Evolutionary conservation across 2,113 vertebrate genomes (phyloP), one percentile per base, ranked within the genome.

Genomic region (Oxygymnocypris stewartii): DNA sequence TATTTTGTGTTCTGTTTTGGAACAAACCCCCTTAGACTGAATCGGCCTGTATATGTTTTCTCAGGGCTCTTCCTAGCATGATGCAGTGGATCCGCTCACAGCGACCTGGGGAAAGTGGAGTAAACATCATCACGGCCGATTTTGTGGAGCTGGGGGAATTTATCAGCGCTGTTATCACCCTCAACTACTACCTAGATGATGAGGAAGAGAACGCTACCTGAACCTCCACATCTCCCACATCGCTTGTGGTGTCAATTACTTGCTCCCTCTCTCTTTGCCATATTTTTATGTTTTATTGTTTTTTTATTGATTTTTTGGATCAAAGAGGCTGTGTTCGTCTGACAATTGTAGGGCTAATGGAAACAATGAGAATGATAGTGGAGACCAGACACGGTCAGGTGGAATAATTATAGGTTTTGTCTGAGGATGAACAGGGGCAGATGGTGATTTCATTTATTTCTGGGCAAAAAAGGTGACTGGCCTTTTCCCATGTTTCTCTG

Each of bases 131-230:
- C 92, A 99, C 97, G 25, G 98, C 97, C 1, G 98, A 99, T 93
- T 99, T 99, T 92, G 98, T 99, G 93, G 98, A 99, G 95, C 96
- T 99, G 10, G 97, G 98, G 20, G 97, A 99, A 85, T 99, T 99
- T 93, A 96, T 99, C 96, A 97, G 96, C 89, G 97, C 96, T 1
- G 96, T 99, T 94, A 97, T 99, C 94, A 96, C 96, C 91, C 97
- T 99, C 91, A 99, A 99, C 96, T 97, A 98, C 90, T 94, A 95
- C 90, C 94, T 98, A 92, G 96, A 96, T 5, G 97, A 97, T 87
- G 97, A 96, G 79, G 97, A 97, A 84, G 96, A 96, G 85, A 94
- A 96, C 37, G 95, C 96, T 86, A 97, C 97, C 95, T 99, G 97
- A 99, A 95, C 92, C 80, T 71, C 44, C 6, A 0, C 47, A 40